Evolutionary conservation across 2,797 vertebrate species (phyloP).

Genomic region (Thamnophis elegans): DNA sequence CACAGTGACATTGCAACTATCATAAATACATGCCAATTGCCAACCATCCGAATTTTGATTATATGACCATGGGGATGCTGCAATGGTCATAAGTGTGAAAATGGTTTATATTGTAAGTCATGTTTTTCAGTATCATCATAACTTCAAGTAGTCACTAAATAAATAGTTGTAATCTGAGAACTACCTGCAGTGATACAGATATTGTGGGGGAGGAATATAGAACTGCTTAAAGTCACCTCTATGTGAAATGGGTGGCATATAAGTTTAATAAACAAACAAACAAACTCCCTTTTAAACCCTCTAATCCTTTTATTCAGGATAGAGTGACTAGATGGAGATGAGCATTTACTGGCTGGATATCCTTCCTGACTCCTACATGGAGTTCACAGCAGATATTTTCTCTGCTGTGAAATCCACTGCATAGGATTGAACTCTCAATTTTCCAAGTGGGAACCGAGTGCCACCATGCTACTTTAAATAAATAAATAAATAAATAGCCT

Average conservation of each 20-base stretch:
- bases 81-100: background rate
- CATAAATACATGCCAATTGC: background rate
- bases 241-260: background rate
- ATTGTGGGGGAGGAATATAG: background rate
- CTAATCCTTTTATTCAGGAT: background rate
- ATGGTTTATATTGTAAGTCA: background rate
- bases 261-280: background rate
- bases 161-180: background rate
- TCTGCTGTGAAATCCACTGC: background rate
- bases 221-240: background rate
- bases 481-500: too few relatives aligned
- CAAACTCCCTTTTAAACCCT: background rate
- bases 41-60: background rate
- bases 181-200: background rate
- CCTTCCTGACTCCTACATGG: background rate
- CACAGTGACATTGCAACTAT: background rate
- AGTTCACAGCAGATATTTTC: background rate
- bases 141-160: background rate
- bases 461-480: background rate
- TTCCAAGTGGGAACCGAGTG: background rate
- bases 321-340: background rate
- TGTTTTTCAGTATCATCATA: background rate
- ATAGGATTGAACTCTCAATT: background rate
- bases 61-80: background rate
- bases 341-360: background rate